Base-by-base conservation (phyloP, 2,888 invertebrate species). In the Protodeltote pygarga region DNA sequence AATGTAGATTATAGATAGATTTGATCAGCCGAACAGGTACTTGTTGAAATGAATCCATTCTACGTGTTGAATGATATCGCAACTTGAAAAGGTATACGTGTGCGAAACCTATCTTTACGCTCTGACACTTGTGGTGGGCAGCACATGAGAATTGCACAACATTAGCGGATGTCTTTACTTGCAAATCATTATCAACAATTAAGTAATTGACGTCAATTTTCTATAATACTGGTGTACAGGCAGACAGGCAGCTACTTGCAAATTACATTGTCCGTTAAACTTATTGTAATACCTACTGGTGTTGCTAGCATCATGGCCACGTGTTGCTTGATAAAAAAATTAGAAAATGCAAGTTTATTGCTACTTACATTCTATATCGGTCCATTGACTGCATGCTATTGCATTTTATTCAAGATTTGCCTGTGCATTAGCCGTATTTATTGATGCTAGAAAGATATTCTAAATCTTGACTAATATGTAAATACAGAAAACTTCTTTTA, bases 321-420 rank as follows among this genome's bases (percentile, higher is more conserved):
- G 21, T 39, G 33, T 28, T 27, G 14, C 14, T 3, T n/a, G n/a
- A n/a, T n/a, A n/a, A n/a, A n/a, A n/a, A n/a, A n/a, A n/a, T n/a
- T 50, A 45, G 50, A 55, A 61, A 46, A 42, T 61, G 47, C 33
- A 47, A 65, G 61, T 50, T 65, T 48, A 46, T 38, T 40, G 25
- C 23, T 23, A 44, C 45, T 62, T 65, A 50, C 47, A 17, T 53
- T 61, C 45, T 52, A 46, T 11, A 46, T 40, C 41, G 33, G 35
- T n/a, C n/a, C 29, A 19, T 31, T 15, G 8, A 28, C 31, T 46
- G 16, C 32, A 45, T 29, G 24, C 15, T 31, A 24, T 37, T 27
- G 17, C 5, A 50, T 42, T 44, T 28, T 25, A 24, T 15, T 3
- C 4, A 21, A 9, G 1, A 24, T 17, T 16, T 20, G 25, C 9